These are phyloP conservation scores for Parasteatoda tepidariorum DNA, from an alignment of 1,140 invertebrate species.

Conservation along the genomic window DNA sequence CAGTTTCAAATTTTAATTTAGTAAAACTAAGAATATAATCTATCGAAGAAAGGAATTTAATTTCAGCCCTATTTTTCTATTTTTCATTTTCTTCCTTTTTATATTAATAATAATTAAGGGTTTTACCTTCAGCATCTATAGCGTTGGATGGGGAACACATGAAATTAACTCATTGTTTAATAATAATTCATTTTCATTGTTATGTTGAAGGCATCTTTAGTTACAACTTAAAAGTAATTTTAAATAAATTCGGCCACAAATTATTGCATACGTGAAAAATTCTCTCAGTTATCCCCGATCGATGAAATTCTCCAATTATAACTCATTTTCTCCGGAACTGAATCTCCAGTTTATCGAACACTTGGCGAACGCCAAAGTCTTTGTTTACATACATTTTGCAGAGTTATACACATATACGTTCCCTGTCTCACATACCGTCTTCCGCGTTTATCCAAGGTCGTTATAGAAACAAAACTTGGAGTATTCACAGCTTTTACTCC, in stretches of 20 bases:
- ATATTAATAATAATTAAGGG: no score
- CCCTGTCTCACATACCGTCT: not conserved
- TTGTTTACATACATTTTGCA: constrained; percentile 12
- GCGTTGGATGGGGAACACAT: no score
- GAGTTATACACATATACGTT: not conserved
- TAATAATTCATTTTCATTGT: no score
- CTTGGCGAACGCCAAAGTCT: constrained; percentile 11
- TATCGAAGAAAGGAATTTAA: not conserved
- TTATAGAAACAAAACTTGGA: constrained; percentile 1
- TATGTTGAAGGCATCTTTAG: not conserved
- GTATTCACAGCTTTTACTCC: not conserved
- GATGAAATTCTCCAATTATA: not conserved
- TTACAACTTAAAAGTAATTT: not conserved
- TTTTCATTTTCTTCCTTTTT: no score
- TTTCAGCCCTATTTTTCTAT: no score
- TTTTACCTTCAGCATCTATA: no score
- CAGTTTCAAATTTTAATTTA: not conserved
- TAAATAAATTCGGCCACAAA: not conserved
- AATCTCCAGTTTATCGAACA: not conserved
- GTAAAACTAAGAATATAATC: not conserved
- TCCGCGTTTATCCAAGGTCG: constrained; percentile 31
- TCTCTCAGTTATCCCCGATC: not conserved
- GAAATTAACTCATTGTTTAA: no score
- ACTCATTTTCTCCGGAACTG: not conserved
- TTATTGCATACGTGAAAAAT: not conserved